Evolutionary conservation across 2,113 vertebrate species (phyloP), one percentile per base, ranked within the genome.

Genomic region (Lasiurus borealis): DNA sequence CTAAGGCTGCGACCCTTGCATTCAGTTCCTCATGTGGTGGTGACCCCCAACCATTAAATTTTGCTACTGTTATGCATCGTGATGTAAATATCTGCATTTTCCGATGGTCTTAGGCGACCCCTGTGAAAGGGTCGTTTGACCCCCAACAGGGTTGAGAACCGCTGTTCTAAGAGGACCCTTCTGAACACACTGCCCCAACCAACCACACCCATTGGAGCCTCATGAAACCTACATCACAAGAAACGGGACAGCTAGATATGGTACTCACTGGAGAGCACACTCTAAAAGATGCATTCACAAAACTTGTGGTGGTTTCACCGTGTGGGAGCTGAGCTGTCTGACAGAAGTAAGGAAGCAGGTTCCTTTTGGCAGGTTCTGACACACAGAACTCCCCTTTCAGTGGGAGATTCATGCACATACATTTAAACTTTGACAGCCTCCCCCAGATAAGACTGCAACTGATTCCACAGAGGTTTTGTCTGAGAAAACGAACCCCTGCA

Each of bases 401-500:
- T 46, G 78, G 48, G 81, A 85, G 80, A 76, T 88, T 21, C 85
- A 36, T 1, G 0, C 15, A 21, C 4, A 1, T 21, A 66, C 1
- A 3, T 64, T 83, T 86, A 44, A 91, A 88, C 48, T 52, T 85
- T 91, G 82, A 91, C 83, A 89, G 46, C 36, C 50, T 93, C 36
- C n/a, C 21, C 57, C 7, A n/a, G 78, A 59, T 69, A 31, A 86
- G 48, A 69, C 23, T 36, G 72, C 46, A 31, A 29, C 21, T 89
- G 84, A 76, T 27, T 68, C 36, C 66, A 77, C 68, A 34, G 69
- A 85, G 62, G 13, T 73, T 82, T 81, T 68, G 40, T 64, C 82
- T 94, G 68, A 64, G 48, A 89, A 54, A 48, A 57, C 21, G 18
- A 64, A 31, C 31, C 29, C 14, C 71, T 88, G 40, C 34, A 27